Conservation (phyloP, 2,797 vertebrate species). For the Luscinia luscinia region DNA sequence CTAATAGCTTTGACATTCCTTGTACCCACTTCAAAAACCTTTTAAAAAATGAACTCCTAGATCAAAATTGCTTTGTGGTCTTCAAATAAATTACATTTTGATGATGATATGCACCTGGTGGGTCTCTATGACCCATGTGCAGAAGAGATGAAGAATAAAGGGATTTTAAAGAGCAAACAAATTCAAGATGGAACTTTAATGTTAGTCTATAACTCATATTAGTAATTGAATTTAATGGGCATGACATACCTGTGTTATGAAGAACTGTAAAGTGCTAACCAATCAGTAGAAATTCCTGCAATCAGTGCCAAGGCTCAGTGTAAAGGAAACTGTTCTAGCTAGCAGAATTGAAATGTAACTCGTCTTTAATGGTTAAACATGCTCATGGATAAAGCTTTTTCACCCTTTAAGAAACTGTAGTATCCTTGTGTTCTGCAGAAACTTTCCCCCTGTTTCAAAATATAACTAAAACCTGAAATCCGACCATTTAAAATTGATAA, state of each 20-base stretch:
- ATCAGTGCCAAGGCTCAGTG: neutral
- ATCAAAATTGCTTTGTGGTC: neutral
- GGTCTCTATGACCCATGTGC: neutral
- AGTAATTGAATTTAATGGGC: neutral
- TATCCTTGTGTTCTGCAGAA: neutral
- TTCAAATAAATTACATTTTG: neutral
- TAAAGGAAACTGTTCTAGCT: neutral
- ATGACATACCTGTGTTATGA: neutral
- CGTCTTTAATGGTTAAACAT: neutral
- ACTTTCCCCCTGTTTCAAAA: neutral
- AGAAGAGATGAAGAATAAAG: neutral
- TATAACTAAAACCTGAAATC: neutral
- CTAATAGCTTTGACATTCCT: neutral
- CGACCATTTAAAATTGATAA: neutral
- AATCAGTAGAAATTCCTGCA: neutral
- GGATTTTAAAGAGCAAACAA: neutral
- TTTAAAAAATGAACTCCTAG: neutral
- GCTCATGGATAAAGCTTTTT: accelerated
- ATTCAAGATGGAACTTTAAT: neutral
- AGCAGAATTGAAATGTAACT: neutral
- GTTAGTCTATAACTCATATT: neutral
- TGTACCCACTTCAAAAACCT: neutral
- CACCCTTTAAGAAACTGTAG: neutral
- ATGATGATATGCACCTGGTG: neutral
- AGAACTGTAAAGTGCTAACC: neutral